phyloP scores from a whole-genome alignment of 2,113 vertebrate genomes.

The Oriolus oriolus region DNA sequence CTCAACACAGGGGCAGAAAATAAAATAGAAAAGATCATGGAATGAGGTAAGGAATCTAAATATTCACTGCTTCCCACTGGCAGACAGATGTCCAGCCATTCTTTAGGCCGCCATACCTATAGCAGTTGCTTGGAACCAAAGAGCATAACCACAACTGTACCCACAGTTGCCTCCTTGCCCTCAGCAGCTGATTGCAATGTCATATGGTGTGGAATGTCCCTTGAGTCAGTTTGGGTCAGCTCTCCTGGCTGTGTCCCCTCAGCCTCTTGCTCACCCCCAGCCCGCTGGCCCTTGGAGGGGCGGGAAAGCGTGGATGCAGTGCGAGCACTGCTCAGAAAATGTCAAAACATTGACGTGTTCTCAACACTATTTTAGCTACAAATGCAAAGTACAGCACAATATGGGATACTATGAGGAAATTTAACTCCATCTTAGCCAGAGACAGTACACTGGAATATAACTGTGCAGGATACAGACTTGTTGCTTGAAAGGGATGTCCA shows the following conservation, averaged over 20 bases:
- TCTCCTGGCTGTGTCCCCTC: not conserved
- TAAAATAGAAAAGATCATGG: not conserved
- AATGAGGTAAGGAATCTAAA: not conserved
- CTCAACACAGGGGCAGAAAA: not conserved
- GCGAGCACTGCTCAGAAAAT: not conserved
- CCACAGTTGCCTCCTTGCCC: rapidly evolving
- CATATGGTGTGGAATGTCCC: not conserved
- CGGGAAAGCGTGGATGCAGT: not conserved
- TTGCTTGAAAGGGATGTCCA: not conserved
- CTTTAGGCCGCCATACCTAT: not conserved
- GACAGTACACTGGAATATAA: not conserved
- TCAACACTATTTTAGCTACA: not conserved
- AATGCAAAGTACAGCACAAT: not conserved
- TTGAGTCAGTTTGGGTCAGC: not conserved
- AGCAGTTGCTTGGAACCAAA: not conserved
- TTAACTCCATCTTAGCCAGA: not conserved
- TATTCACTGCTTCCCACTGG: not conserved
- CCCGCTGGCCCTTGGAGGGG: not conserved
- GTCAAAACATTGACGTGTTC: not conserved
- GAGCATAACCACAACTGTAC: not conserved
- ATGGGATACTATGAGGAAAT: not conserved
- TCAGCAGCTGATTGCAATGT: not conserved
- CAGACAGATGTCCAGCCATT: not conserved
- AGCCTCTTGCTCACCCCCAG: not conserved
- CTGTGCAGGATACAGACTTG: not conserved